phyloP scores from a whole-genome alignment of 2,113 vertebrate genomes.

The Ia io region DNA sequence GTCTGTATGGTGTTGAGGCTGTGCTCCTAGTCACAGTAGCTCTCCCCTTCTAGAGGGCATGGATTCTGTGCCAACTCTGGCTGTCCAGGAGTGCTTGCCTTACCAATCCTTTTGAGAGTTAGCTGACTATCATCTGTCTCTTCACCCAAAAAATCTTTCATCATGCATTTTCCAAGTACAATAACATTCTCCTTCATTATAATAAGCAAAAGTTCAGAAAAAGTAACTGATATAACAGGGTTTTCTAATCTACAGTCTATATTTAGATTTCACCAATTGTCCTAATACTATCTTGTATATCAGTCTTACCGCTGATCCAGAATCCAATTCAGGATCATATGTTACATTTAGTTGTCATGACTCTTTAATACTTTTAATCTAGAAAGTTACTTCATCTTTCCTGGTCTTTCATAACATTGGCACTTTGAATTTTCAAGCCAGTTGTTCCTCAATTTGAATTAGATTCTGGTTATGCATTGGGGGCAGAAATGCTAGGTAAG shows the following conservation, averaged over 20 bases:
- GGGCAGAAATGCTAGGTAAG: not conserved
- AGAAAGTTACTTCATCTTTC: not conserved
- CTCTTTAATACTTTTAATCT: not conserved
- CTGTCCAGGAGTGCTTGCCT: too few relatives aligned
- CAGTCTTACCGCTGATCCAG: not conserved
- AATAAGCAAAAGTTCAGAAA: not conserved
- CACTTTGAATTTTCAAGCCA: not conserved
- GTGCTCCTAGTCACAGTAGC: too few relatives aligned
- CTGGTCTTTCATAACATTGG: not conserved
- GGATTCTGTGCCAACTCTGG: too few relatives aligned
- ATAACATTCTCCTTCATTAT: not conserved
- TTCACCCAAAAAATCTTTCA: not conserved
- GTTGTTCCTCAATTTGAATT: not conserved
- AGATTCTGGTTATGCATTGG: not conserved
- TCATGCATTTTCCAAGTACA: not conserved
- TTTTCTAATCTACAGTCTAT: not conserved
- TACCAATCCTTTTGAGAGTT: not conserved
- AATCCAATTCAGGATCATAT: not conserved
- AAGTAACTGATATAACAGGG: not conserved
- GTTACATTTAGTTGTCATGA: not conserved
- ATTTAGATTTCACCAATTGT: not conserved
- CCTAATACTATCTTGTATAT: too few relatives aligned
- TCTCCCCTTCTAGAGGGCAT: too few relatives aligned
- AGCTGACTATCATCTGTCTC: not conserved
- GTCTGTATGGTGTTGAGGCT: too few relatives aligned